These are phyloP conservation scores for Ciconia stormi DNA, from an alignment of 2,113 vertebrate species.

Conservation along the genomic window DNA sequence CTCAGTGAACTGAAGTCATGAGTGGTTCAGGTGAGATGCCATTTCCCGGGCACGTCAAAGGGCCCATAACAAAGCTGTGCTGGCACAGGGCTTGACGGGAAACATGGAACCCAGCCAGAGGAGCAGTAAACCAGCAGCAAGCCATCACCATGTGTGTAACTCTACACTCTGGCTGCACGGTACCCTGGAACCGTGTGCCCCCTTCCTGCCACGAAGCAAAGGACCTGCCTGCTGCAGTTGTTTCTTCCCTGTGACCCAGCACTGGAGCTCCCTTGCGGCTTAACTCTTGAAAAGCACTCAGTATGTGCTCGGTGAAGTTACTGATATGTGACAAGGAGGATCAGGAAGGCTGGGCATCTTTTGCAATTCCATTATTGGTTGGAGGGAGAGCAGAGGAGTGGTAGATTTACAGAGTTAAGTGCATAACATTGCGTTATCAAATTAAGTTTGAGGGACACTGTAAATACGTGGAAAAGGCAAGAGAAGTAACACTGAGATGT, in stretches of 20 bases:
- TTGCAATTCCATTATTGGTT: not conserved
- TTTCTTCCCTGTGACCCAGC: not conserved
- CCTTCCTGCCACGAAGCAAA: not conserved
- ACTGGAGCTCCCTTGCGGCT: accelerated
- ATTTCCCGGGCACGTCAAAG: not conserved
- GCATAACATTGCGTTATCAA: not conserved
- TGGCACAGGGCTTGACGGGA: not conserved
- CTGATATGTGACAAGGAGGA: not conserved
- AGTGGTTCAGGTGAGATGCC: constrained; percentile 22
- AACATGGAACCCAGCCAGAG: not conserved
- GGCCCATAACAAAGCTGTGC: not conserved
- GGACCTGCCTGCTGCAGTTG: not conserved
- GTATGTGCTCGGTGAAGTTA: accelerated
- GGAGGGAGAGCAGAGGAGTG: not conserved
- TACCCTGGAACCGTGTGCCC: not conserved
- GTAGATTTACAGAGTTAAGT: not conserved
- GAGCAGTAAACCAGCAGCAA: not conserved
- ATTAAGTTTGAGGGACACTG: not conserved
- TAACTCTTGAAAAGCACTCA: accelerated
- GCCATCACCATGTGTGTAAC: not conserved
- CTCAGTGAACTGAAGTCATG: not conserved
- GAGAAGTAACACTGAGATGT: not conserved
- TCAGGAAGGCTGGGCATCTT: not conserved
- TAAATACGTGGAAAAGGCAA: not conserved
- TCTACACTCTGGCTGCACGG: not conserved